Conservation (phyloP, 1,140 invertebrate genomes). For the Potamilus streckersoni region DNA sequence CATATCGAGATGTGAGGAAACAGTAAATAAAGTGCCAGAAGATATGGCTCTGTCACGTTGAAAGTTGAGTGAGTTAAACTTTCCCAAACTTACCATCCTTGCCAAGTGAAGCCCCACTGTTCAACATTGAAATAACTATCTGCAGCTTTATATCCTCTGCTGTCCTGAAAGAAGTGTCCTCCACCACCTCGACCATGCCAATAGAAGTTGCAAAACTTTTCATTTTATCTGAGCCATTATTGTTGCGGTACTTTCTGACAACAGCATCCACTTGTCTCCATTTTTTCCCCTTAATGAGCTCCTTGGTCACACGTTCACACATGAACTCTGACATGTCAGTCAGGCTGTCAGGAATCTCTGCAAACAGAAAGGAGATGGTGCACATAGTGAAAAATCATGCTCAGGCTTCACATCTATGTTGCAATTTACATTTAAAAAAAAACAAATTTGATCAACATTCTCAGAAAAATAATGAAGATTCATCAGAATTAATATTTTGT, state of each 20-base stretch:
- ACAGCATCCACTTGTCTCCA: conserved; percentile 49
- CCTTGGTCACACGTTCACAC: conserved; percentile 35
- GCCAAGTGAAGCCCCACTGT: conserved; percentile 27
- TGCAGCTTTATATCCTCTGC: conserved; percentile 29
- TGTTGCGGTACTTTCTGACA: conserved; percentile 35
- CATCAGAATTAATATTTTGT: too few relatives aligned
- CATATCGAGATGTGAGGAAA: not conserved
- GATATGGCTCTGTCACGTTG: not conserved
- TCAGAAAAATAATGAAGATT: too few relatives aligned
- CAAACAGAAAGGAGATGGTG: conserved; percentile 1
- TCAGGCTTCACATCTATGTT: too few relatives aligned
- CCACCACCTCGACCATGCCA: conserved; percentile 24
- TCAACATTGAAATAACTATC: conserved; percentile 34
- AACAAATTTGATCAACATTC: too few relatives aligned
- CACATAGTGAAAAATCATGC: too few relatives aligned
- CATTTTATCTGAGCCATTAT: conserved; percentile 18
- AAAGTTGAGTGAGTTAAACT: not conserved
- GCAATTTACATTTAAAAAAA: too few relatives aligned
- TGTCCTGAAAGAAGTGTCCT: conserved; percentile 18
- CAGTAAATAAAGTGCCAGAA: not conserved
- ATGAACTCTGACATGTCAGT: conserved; percentile 25
- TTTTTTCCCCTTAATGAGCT: conserved; percentile 32
- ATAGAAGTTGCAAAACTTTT: conserved; percentile 27
- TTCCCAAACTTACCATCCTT: conserved; percentile 9
- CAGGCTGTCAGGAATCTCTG: conserved; percentile 46